Base-by-base conservation (phyloP, 2,888 invertebrate species). In the Phlogophora meticulosa region DNA sequence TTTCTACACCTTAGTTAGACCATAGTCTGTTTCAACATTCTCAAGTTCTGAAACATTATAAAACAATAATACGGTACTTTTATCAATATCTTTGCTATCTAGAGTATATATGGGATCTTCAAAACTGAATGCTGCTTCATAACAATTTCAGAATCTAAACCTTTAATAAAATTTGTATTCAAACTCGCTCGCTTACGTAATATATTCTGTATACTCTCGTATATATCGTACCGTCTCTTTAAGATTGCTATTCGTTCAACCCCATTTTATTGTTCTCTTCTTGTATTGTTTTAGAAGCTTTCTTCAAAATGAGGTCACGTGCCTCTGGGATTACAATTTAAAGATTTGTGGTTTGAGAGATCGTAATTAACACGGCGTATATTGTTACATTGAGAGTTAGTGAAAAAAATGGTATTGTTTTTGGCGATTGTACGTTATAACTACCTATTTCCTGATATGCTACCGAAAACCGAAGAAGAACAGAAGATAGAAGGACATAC, bases 291-390 rank as follows among this genome's bases (percentile, higher is more conserved):
- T 65, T 38, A 51, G 57, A 59, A 38, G 46, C 40, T 51, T 72
- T 66, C 72, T 66, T 55, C 20, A 42, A 66, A 72, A 76, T 56
- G 61, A 65, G 76, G 62, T 79, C 76, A 63, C 48, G 58, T 55
- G 53, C 45, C 43, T 55, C 24, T 36, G 62, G 65, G 56, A 43
- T 79, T 63, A 70, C 53, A 58, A 40, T 60, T 61, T 40, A 38
- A 75, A 71, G 71, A 67, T 71, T 79, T 61, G 57, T 58, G 53
- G 60, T 73, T 78, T 43, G 69, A 63, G 45, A 55, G 17, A 51
- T 43, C 46, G 17, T 60, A 57, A 75, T 77, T 58, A 75, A 68
- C 22, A 28, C 34, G 17, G 17, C 60, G 42, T 38, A 20, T 34
- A 59, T 51, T 70, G 52, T 64, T 60, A 52, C 53, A 70, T 63